Percentiles rank a stretch among this genome's conserved stretches.
phyloP scores from a whole-genome alignment of 2,113 vertebrate genomes.

The Lamprotornis superbus region DNA sequence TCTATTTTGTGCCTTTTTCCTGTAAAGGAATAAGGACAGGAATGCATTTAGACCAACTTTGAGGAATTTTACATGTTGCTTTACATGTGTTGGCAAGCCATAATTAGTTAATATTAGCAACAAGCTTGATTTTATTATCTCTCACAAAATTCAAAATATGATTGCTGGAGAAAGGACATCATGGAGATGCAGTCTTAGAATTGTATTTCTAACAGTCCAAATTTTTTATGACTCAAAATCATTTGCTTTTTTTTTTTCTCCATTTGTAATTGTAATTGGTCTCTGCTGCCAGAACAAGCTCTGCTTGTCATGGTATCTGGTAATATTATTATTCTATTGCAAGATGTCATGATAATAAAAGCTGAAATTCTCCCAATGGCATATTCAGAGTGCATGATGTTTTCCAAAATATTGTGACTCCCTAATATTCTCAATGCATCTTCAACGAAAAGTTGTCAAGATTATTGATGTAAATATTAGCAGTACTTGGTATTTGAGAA shows the following conservation, averaged over 20 bases:
- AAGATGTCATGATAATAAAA: constrained; percentile 9
- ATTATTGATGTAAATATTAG: neutral
- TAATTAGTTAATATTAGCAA: neutral
- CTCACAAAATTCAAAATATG: neutral
- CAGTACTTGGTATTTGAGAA: neutral
- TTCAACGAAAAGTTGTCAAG: neutral
- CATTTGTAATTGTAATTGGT: neutral
- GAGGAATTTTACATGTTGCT: neutral
- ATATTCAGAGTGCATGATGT: neutral
- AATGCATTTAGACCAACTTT: neutral
- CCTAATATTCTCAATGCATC: neutral
- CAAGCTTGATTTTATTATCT: neutral
- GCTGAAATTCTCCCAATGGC: neutral
- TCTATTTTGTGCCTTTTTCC: neutral
- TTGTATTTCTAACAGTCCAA: neutral
- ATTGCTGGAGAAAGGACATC: neutral
- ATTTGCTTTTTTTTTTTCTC: neutral
- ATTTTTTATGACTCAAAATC: neutral
- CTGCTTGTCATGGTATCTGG: neutral
- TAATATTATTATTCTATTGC: neutral
- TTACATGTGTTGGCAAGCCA: neutral
- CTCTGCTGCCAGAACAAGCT: neutral
- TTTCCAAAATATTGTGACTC: neutral
- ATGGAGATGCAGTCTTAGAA: neutral
- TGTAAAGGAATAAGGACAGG: neutral